Percentiles rank a stretch among this genome's conserved stretches.
These are phyloP conservation scores for Andinoacara biseriatus DNA, from an alignment of 2,113 vertebrate species.

Conservation along the genomic window DNA sequence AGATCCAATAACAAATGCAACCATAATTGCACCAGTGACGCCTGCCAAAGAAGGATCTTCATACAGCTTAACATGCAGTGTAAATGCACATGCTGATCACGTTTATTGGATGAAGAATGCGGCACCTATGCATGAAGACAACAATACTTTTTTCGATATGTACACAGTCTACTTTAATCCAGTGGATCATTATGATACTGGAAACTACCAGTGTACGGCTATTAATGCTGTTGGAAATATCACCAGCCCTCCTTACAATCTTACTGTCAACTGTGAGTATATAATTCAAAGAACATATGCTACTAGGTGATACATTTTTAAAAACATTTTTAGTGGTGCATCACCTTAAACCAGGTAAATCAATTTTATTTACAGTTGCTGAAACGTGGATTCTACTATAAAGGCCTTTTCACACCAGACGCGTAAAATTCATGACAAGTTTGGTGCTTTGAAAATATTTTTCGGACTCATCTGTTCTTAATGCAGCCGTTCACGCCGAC, in stretches of 20 bases:
- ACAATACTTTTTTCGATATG: not conserved
- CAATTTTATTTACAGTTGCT: not conserved
- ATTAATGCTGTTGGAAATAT: conserved; percentile 37
- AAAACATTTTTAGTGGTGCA: not conserved
- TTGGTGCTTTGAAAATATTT: no score
- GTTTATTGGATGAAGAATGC: conserved; percentile 61
- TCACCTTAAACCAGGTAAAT: not conserved
- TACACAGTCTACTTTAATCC: conserved; percentile 55
- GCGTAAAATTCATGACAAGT: no score
- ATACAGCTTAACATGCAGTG: conserved; percentile 51
- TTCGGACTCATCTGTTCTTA: no score
- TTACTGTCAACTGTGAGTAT: conserved; percentile 77
- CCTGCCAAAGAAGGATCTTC: conserved; percentile 20
- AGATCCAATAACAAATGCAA: conserved; percentile 42
- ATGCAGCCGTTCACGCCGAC: no score
- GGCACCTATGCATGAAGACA: conserved; percentile 15
- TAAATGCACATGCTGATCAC: conserved; percentile 33
- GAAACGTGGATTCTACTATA: not conserved
- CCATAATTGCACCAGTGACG: not conserved
- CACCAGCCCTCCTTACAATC: conserved; percentile 46
- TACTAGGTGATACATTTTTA: not conserved
- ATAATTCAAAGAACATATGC: not conserved
- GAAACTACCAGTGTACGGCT: conserved; percentile 60
- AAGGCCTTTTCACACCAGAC: no score
- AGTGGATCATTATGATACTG: conserved; percentile 36